phyloP scores from a whole-genome alignment of 2,888 invertebrate genomes.

The Clunio marinus region DNA sequence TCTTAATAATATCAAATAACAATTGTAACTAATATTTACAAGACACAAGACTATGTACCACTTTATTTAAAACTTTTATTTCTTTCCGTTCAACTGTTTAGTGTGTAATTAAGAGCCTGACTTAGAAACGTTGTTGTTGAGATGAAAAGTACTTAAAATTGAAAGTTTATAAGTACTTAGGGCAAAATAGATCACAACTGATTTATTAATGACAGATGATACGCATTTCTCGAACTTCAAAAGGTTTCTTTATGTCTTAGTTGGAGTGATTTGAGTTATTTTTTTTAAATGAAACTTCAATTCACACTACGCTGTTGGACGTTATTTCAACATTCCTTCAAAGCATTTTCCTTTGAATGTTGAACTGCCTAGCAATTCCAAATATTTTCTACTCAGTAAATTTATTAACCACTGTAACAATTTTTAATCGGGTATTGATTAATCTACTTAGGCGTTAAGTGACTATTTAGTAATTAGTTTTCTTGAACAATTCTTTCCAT shows the following conservation, averaged over 20 bases:
- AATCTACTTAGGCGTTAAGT: too few species aligned
- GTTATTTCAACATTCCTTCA: neutral
- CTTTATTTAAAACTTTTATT: neutral
- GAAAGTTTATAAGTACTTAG: too few species aligned
- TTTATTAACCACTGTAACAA: neutral
- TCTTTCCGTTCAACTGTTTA: neutral
- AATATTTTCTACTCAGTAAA: neutral
- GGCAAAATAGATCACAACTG: too few species aligned
- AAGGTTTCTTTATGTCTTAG: too few species aligned
- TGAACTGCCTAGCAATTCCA: constrained; percentile 13
- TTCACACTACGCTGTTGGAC: too few species aligned
- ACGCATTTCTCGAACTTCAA: too few species aligned
- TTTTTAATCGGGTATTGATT: neutral
- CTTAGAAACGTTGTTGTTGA: neutral
- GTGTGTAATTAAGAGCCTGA: neutral
- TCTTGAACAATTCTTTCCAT: neutral
- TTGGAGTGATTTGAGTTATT: too few species aligned
- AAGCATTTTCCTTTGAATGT: neutral
- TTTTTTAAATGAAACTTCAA: too few species aligned
- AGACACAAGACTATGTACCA: neutral
- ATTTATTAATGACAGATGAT: too few species aligned
- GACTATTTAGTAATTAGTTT: neutral
- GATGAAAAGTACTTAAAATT: too few species aligned
- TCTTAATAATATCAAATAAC: neutral
- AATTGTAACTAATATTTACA: neutral